Evolutionary conservation across 2,888 invertebrate species (phyloP).

Genomic region (Idaea straminata): DNA sequence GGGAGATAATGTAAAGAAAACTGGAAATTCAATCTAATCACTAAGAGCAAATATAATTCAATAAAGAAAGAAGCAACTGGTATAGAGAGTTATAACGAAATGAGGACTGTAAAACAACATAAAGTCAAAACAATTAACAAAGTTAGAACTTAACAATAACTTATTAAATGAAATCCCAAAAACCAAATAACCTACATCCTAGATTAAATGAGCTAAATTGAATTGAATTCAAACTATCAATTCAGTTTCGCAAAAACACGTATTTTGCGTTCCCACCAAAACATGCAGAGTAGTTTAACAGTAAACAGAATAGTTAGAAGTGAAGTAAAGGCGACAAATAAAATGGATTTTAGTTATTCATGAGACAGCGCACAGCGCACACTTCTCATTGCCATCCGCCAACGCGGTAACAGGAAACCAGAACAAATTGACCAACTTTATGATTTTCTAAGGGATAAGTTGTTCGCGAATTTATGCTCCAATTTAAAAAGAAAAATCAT

Average conservation of each 20-base stretch:
- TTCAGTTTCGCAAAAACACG: not conserved
- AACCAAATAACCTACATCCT: too few species aligned
- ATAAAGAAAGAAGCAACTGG: too few species aligned
- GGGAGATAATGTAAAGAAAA: too few species aligned
- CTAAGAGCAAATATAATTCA: too few species aligned
- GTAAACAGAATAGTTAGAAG: not conserved
- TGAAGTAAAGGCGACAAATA: not conserved
- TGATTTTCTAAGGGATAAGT: not conserved
- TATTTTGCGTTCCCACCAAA: not conserved
- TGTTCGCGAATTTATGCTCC: not conserved
- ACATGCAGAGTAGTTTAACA: not conserved
- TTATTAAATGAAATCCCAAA: too few species aligned
- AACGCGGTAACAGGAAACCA: not conserved
- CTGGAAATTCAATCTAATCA: too few species aligned
- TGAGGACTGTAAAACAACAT: too few species aligned
- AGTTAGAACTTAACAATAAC: too few species aligned
- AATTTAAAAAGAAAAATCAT: not conserved
- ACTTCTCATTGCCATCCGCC: not conserved
- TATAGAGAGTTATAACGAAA: too few species aligned
- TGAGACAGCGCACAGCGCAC: not conserved
- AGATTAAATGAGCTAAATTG: not conserved
- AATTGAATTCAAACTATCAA: not conserved
- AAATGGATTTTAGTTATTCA: not conserved
- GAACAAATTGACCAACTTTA: slow-evolving; percentile 1
- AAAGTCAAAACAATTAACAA: too few species aligned